Conservation (phyloP, 2,888 invertebrate genomes). For the Drosophila conformis region DNA sequence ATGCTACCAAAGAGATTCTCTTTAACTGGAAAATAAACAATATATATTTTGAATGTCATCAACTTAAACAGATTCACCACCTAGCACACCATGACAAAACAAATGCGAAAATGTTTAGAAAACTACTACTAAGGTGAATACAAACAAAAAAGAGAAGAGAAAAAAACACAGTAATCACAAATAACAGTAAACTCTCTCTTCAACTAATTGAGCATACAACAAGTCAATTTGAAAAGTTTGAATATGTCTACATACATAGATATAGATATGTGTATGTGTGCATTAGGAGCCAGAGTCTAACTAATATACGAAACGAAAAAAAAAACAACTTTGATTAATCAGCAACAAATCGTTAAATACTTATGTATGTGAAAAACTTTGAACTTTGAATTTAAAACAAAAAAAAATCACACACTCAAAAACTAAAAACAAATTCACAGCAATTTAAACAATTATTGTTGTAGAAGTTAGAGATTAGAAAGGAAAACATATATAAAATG, state of each 20-base stretch:
- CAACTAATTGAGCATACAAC: slow-evolving; percentile 13
- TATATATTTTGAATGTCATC: slow-evolving; percentile 34
- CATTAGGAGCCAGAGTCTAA: slow-evolving; percentile 18
- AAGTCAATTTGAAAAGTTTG: slow-evolving; percentile 67
- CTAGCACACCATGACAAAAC: slow-evolving; percentile 15
- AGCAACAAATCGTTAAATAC: slow-evolving; percentile 35
- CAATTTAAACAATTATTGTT: slow-evolving; percentile 70
- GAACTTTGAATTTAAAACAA: slow-evolving; percentile 24
- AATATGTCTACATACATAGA: slow-evolving; percentile 10
- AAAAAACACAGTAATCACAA: slow-evolving; percentile 22
- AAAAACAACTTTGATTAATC: slow-evolving; percentile 25
- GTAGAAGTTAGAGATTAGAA: slow-evolving; percentile 67
- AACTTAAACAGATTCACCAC: slow-evolving; percentile 15
- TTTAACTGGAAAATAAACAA: slow-evolving; percentile 27
- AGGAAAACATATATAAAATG: slow-evolving; percentile 61
- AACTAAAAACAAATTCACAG: slow-evolving; percentile 17
- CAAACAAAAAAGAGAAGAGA: slow-evolving; percentile 25
- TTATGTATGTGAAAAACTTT: slow-evolving; percentile 48
- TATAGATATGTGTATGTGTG: slow-evolving; percentile 17
- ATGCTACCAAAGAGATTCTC: slow-evolving; percentile 5
- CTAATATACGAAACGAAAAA: slow-evolving; percentile 20
- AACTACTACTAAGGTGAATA: slow-evolving; percentile 77
- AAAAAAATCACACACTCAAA: slow-evolving; percentile 7
- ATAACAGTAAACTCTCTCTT: slow-evolving; percentile 5
- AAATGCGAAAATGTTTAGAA: slow-evolving; percentile 48